Evolutionary conservation across 2,797 vertebrate genomes (phyloP).

Genomic region (Melanotaenia maccullochi): DNA sequence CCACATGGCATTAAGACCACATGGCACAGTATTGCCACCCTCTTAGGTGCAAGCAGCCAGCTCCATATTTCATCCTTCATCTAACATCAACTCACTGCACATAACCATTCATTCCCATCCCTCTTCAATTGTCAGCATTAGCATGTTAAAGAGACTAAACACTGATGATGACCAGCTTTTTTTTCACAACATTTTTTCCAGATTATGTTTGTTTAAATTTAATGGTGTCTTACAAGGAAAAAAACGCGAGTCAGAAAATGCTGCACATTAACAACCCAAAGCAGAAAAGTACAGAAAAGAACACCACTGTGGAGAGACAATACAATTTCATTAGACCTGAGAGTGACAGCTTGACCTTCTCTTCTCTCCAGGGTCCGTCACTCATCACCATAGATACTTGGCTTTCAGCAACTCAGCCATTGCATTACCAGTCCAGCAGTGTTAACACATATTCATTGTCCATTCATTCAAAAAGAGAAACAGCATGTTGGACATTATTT

Average conservation of each 20-base stretch:
- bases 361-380: slow-evolving; percentile 41
- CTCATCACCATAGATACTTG: slow-evolving; percentile 65
- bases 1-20: slow-evolving; percentile 40
- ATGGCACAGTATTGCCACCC: slow-evolving; percentile 6
- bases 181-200: no score
- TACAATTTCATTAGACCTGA: slow-evolving; percentile 44
- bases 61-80: slow-evolving; percentile 51
- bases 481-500: slow-evolving; percentile 17
- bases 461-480: slow-evolving; percentile 13
- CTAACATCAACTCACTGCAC: slow-evolving; percentile 2
- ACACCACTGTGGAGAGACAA: slow-evolving; percentile 26
- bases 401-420: slow-evolving; percentile 39
- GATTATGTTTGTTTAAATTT: not conserved
- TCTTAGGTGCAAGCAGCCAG: slow-evolving; percentile 55
- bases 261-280: not conserved
- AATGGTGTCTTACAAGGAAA: not conserved
- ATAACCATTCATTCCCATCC: slow-evolving; percentile 1
- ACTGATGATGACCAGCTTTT: slow-evolving; percentile 43
- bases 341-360: slow-evolving; percentile 74
- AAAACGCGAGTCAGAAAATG: not conserved
- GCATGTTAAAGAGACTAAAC: slow-evolving; percentile 34
- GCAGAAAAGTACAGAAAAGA: slow-evolving; percentile 14
- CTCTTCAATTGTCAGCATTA: slow-evolving; percentile 20
- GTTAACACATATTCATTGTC: slow-evolving; percentile 24
- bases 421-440: slow-evolving; percentile 36